Evolutionary conservation across 2,113 vertebrate species (phyloP), one percentile per base, ranked within the genome.

Genomic region (Psephotus haematonotus): DNA sequence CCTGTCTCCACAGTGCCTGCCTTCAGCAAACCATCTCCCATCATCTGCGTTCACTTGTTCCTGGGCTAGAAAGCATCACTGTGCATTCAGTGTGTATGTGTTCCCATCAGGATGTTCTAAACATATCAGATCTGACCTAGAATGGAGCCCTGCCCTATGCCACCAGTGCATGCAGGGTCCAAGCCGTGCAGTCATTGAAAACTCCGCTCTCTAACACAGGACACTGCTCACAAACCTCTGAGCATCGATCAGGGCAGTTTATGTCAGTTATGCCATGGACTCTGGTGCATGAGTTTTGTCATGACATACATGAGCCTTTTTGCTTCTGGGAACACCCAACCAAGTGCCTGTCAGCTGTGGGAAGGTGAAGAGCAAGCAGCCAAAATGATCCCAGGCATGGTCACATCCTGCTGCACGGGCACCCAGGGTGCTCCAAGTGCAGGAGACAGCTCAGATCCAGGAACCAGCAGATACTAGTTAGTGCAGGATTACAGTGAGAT

Each of bases 331-430:
- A 78, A 37, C 75, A 37, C 70, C 44, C 63, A 76, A 6, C 5
- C 0, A 0, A 67, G 31, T 35, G 70, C 53, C 27, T 0, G 0
- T 27, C 59, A 63, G n/a, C 37, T 11, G 2, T 1, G 24, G 59
- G 43, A 84, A 12, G 24, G 52, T 39, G 16, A 91, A 90, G 41
- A 9, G 28, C 35, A 72, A 74, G 37, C 20, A 46, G 62, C 25
- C 37, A 70, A 75, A 90, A 49, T 15, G 24, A 82, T 19, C 10
- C n/a, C 89, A 74, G 53, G 52, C 43, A 74, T 0, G 7, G 65
- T 23, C 39, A 76, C 22, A 59, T 57, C 65, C 52, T 64, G 33
- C 64, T 71, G 6, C 11, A 33, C 13, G 35, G 28, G 6, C 5
- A 28, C 13, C 35, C 47, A 44, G 29, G 52, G 18, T 57, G 67